A percentile compares a stretch with the other conserved stretches of the same genome.
These are phyloP conservation scores for Leptodactylus fuscus DNA, from an alignment of 2,113 vertebrate species.

Conservation along the genomic window DNA sequence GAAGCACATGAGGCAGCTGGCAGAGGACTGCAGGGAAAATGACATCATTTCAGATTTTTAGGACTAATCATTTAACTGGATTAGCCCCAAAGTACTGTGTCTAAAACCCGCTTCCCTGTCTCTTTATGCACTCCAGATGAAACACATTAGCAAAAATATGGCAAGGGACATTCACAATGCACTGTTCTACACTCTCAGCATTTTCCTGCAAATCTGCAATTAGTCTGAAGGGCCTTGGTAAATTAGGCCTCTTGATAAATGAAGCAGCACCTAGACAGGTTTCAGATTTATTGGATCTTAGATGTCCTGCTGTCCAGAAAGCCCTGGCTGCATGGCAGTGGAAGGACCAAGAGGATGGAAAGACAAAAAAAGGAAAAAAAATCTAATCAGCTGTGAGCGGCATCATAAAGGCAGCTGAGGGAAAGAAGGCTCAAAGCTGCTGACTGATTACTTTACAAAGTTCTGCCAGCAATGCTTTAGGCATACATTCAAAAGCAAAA, in stretches of 20 bases:
- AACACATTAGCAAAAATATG: constrained; percentile 96
- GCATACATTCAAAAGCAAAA: constrained; percentile 56
- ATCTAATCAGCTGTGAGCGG: constrained; percentile 59
- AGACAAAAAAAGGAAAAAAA: constrained; percentile 59
- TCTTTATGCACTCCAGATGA: constrained; percentile 96
- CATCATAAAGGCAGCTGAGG: constrained; percentile 53
- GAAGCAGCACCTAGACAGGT: constrained; percentile 93
- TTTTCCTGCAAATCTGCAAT: constrained; percentile 99
- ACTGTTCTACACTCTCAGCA: constrained; percentile 97
- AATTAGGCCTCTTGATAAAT: constrained; percentile 99
- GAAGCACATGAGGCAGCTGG: constrained; percentile 81
- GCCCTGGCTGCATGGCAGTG: constrained; percentile 67
- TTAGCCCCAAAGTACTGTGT: constrained; percentile 88
- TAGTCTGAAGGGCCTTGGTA: constrained; percentile 99
- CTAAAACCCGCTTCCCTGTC: constrained; percentile 86
- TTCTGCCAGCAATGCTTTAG: constrained; percentile 65
- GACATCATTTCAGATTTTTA: constrained; percentile 87
- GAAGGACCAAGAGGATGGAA: constrained; percentile 64
- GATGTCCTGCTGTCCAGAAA: constrained; percentile 79
- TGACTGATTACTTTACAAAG: constrained; percentile 62
- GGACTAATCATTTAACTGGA: constrained; percentile 89
- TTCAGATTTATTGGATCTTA: constrained; percentile 85
- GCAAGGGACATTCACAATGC: constrained; percentile 90
- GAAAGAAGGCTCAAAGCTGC: constrained; percentile 57
- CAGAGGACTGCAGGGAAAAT: constrained; percentile 83